Base-by-base conservation (phyloP, 1,140 invertebrate species). In the Copidosoma floridanum region DNA sequence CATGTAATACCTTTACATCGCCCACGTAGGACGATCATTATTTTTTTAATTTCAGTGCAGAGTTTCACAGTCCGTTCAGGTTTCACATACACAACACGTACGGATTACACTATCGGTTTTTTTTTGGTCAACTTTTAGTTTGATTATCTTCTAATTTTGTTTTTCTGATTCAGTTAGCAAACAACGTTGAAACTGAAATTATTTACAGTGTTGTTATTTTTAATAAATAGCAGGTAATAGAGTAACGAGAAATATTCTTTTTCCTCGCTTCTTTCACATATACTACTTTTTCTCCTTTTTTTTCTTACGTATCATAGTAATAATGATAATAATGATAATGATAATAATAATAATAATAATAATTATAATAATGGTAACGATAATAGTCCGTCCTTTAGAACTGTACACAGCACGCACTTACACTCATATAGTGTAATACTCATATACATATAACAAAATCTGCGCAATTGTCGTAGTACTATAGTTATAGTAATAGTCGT, bases 141-240 rank as follows among this genome's bases (percentile, higher is more conserved):
- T 27, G 23, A 38, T 16, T 26, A 2, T 46, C 48, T 37, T 35
- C 24, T 37, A 16, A 0, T 51, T 35, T 48, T n/a, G 41, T 57
- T 50, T 29, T 12, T 48, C 29, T 24, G 12, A 40, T 57, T 48
- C 43, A 51, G 52, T 53, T 35, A 53, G 41, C 57, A 46, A 59
- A 53, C 50, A 52, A 59, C 57, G 38, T 59, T 46, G 27, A 46
- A 21, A 35, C 23, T 26, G 18, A 59, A 37, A 11, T 46, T 59
- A 59, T 59, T 59, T 59, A 59, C 57, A 59, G 27, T 35, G 53
- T 10, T 52, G 46, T 59, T n/a, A n/a, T n/a, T n/a, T 44, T 5
- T 52, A 44, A 26, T 26, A 46, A 37, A 53, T 37, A 52, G 48
- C 47, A 35, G 23, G 18, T 51, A 58, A 58, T 58, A 58, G 24